Conservation (phyloP, 2,113 vertebrate genomes). For the Marcusenius ussheri region DNA sequence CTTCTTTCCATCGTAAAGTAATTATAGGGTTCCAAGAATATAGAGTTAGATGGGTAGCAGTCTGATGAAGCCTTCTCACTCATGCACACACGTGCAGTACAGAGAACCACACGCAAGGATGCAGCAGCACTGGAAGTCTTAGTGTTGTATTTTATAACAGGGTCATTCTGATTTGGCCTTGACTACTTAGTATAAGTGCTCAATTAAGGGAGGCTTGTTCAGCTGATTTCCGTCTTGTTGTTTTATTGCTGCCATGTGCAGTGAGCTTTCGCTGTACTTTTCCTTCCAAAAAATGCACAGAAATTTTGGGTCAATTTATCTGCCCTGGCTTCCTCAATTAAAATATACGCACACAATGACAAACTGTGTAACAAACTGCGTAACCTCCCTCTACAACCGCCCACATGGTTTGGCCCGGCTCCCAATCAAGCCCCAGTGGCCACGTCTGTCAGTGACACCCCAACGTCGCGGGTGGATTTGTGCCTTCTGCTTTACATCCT, state of each 20-base stretch:
- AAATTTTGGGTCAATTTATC: conserved; percentile 9
- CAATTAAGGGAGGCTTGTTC: conserved; percentile 62
- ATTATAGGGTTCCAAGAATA: conserved; percentile 43
- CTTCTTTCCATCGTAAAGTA: conserved; percentile 36
- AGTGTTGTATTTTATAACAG: conserved; percentile 48
- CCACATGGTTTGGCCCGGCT: not conserved
- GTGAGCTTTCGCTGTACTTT: conserved; percentile 31
- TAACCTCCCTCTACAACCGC: not conserved
- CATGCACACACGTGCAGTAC: conserved; percentile 17
- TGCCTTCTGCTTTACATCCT: conserved; percentile 1
- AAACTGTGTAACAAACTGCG: not conserved
- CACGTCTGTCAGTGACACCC: not conserved
- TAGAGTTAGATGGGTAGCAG: conserved; percentile 15
- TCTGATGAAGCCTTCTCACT: conserved; percentile 22
- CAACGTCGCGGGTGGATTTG: not conserved
- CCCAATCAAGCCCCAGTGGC: not conserved
- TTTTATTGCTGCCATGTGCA: conserved; percentile 63
- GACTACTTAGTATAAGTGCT: conserved; percentile 62
- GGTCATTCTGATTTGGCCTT: conserved; percentile 54
- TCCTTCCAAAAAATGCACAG: conserved; percentile 29
- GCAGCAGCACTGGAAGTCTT: conserved; percentile 13
- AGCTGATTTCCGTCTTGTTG: conserved; percentile 55
- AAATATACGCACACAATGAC: not conserved
- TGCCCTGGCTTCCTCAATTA: not conserved
- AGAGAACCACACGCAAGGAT: conserved; percentile 30